These are phyloP conservation scores for Leptopilina drosophilae DNA, from an alignment of 2,888 invertebrate species.

Conservation along the genomic window DNA sequence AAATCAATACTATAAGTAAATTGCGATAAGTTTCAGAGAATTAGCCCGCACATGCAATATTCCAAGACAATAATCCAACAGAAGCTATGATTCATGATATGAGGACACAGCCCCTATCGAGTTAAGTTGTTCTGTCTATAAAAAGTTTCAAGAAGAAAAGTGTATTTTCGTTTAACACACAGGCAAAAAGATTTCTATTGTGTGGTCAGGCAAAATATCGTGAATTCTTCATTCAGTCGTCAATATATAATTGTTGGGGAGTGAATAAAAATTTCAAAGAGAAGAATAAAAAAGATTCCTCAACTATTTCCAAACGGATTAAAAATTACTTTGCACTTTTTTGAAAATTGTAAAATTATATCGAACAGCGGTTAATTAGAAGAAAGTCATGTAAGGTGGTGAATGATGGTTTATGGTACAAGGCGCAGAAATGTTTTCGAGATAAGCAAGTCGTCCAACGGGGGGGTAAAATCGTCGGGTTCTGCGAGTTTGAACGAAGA, in stretches of 20 bases:
- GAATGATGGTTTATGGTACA: constrained; percentile 46
- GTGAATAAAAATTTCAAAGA: not conserved
- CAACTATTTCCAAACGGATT: too few relatives aligned
- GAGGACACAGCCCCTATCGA: constrained; percentile 16
- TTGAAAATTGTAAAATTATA: not conserved
- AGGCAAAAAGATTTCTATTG: too few relatives aligned
- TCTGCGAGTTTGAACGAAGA: constrained; percentile 75
- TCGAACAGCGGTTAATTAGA: not conserved
- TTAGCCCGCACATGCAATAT: constrained; percentile 45
- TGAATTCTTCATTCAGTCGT: too few relatives aligned
- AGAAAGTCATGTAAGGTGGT: constrained; percentile 34
- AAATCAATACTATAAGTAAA: constrained; percentile 20
- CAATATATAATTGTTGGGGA: not conserved
- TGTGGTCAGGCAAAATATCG: too few relatives aligned
- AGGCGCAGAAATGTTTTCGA: constrained; percentile 67
- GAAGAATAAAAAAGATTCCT: too few relatives aligned
- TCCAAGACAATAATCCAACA: constrained; percentile 45
- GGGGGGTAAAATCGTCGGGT: constrained; percentile 61
- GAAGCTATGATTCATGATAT: constrained; percentile 40
- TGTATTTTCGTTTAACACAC: not conserved
- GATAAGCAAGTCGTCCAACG: constrained; percentile 69
- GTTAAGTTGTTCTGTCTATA: constrained; percentile 17
- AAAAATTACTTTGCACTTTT: not conserved
- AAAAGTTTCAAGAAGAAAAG: not conserved
- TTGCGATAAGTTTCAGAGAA: constrained; percentile 23